Base-by-base conservation (phyloP, 2,797 vertebrate genomes). In the Brachyrhaphis roseni region DNA sequence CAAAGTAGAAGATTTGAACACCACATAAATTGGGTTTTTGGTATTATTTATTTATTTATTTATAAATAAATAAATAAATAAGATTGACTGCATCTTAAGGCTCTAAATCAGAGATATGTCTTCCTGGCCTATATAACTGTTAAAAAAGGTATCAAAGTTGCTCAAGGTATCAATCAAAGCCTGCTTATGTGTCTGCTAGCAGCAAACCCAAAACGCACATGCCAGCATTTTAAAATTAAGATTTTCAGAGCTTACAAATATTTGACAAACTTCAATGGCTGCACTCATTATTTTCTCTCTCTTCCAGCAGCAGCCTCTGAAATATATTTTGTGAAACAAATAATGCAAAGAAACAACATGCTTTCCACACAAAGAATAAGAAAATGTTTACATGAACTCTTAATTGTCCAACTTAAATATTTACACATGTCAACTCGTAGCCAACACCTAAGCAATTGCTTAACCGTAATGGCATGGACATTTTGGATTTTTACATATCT, bases 101-200 rank as follows among this genome's bases (percentile, higher is more conserved):
- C 74, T 76, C 78, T 74, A 57, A 70, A 76, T 84, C 68, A 87
- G 76, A 57, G 66, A 82, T 82, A 71, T 75, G 75, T 84, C 68
- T 76, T 68, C 76, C 72, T 15, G 45, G 79, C 72, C 79, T 76
- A 53, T 70, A 72, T 75, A 64, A 83, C 80, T 78, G 79, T 72
- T 26, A 64, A 75, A 80, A 78, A 80, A 75, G 6, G 31, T 62
- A 82, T 86, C 78, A 84, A 87, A 89, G 74, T 64, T 88, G 16
- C 66, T 82, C 64, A 64, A 78, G 72, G 66, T 88, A 89, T 87
- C 86, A 81, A 68, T 87, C 83, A 89, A 82, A 53, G 62, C 66
- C 66, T 75, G 51, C 34, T 73, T 72, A 70, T 47, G 59, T 72
- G 46, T 72, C 31, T 13, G 47, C 83, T 55, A 80, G 62, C 49